Evolutionary conservation across 2,113 vertebrate genomes (phyloP), one percentile per base, ranked within the genome.

Genomic region (Astatotilapia flaviijosephi): DNA sequence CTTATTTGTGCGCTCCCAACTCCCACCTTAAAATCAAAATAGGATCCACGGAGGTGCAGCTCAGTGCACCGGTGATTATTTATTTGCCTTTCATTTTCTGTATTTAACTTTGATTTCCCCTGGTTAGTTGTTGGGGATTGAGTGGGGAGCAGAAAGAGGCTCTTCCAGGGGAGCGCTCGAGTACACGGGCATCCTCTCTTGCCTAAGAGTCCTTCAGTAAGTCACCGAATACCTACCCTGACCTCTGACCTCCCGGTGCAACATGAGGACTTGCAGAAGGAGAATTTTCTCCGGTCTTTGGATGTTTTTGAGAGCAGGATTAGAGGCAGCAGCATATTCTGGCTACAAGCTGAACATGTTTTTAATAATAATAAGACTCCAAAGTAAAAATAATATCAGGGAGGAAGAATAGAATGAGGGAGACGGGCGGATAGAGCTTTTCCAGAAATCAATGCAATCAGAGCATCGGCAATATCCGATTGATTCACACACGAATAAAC

Each of bases 71-170:
- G 12, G 13, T 55, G 47, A 80, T 91, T 88, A 86, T 85, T 91
- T 90, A 75, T 91, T 88, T 88, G 85, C 47, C 81, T 89, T 91
- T 93, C 84, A 89, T 93, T 86, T 89, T 45, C 88, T 92, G 88
- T 89, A 88, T 90, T 90, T 86, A 83, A 84, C 88, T 83, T 92
- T 93, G 80, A 91, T 91, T 92, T 90, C 89, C 88, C 89, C 47
- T 55, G 87, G 79, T 92, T 79, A 11, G 37, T 4, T 82, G 51
- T 75, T 53, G 11, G 75, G 70, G 86, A 88, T 91, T 55, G 86
- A 87, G 87, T 58, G 56, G 47, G 88, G 88, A 92, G 89, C 65
- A 5, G 13, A 42, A 58, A 88, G 86, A 80, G 62, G 80, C 49
- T 84, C 70, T 6, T 87, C 80, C 37, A 42, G 6, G 17, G 53